A percentile compares a stretch with the other conserved stretches of the same genome.
These are phyloP conservation scores for Apotomis betuletana DNA, from an alignment of 2,888 invertebrate genomes.

Conservation along the genomic window DNA sequence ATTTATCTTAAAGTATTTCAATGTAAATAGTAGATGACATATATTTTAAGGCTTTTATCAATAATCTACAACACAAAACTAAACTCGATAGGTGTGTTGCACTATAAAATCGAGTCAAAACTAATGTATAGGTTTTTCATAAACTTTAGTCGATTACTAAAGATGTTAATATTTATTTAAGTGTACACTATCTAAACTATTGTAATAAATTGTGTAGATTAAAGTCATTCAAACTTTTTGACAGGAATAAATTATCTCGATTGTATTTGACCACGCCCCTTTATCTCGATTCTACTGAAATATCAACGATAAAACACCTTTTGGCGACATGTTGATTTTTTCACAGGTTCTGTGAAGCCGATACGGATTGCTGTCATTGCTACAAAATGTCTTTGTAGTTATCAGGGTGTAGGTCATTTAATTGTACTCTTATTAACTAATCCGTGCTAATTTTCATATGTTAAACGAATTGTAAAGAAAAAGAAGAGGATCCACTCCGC, in stretches of 20 bases:
- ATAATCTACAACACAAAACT: background rate
- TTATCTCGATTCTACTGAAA: slow-evolving; percentile 64
- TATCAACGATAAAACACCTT: slow-evolving; percentile 75
- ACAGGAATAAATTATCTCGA: slow-evolving; percentile 65
- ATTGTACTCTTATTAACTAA: slow-evolving; percentile 76
- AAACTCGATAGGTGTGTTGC: background rate
- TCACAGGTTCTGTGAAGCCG: slow-evolving; percentile 83
- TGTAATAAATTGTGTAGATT: slow-evolving; percentile 14
- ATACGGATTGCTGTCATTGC: slow-evolving; percentile 82
- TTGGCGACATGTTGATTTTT: slow-evolving; percentile 83
- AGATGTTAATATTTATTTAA: background rate
- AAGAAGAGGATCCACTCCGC: slow-evolving; percentile 80
- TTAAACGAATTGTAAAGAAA: slow-evolving; percentile 68
- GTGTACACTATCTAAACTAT: background rate
- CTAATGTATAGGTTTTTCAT: background rate
- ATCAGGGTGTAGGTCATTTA: slow-evolving; percentile 83
- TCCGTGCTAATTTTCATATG: slow-evolving; percentile 77
- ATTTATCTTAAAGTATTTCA: background rate
- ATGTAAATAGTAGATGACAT: background rate
- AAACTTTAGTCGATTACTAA: no score
- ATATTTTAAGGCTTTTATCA: background rate
- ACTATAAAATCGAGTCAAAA: background rate
- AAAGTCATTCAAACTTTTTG: slow-evolving; percentile 30
- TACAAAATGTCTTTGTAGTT: slow-evolving; percentile 83
- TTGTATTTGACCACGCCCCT: slow-evolving; percentile 64